Evolutionary conservation across 2,113 vertebrate genomes (phyloP), one percentile per base, ranked within the genome.

Genomic region (Uria lomvia): DNA sequence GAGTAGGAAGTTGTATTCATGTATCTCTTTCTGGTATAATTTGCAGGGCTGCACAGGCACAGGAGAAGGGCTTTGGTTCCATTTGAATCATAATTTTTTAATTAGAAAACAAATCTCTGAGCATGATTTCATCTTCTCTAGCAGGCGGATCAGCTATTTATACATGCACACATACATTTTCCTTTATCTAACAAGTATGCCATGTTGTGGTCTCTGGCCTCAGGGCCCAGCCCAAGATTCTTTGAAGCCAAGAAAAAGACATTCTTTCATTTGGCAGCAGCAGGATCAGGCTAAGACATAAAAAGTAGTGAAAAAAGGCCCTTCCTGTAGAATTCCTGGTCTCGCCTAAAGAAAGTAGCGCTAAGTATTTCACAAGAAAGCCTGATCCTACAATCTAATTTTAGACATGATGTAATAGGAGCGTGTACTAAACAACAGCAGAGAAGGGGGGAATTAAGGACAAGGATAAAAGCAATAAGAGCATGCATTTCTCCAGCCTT

Each of bases 381-480:
- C n/a, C 80, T 95, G 81, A 91, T 89, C 86, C 74, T 92, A n/a
- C 62, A 82, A 40, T 73, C 89, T 97, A 87, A 97, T 92, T 97
- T 96, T 94, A 95, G 86, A 52, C 77, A 70, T 97, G 95, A 94
- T 95, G 89, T 81, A 92, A 95, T 43, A 91, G 86, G 70, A 97
- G 45, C 5, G 1, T 91, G 80, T 86, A 80, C 86, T 91, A 93
- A 91, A 95, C 84, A 96, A 93, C 71, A 90, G 23, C 40, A 88
- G 67, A 43, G 56, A 87, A 72, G 26, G 42, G 71, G 24, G 85
- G 29, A 96, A 83, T 79, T 97, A 86, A 97, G 93, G 96, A 88
- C 92, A 95, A 90, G 71, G 55, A 73, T 79, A 88, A 71, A 80
- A 86, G 59, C 73, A 88, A 67, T 40, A 83, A 86, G 21, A 88